Evolutionary conservation across 2,888 invertebrate species (phyloP).

Genomic region (Leptinotarsa tumamoca): DNA sequence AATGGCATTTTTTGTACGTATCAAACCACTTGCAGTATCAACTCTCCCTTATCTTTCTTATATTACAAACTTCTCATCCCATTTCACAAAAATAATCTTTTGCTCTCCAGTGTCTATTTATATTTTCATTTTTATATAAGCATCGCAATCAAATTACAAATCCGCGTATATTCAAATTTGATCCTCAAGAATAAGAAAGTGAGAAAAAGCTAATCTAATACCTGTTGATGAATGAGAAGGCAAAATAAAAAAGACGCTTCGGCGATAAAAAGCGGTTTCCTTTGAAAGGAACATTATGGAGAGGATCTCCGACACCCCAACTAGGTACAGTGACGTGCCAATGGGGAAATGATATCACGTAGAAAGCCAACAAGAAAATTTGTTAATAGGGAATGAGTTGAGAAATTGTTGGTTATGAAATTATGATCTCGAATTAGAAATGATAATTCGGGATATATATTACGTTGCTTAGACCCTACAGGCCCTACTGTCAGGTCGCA

Average conservation of each 20-base stretch:
- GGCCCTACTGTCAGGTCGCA: too few relatives aligned
- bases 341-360: background rate
- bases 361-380: too few relatives aligned
- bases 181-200: conserved; percentile 41
- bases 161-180: conserved; percentile 39
- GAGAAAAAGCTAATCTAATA: conserved; percentile 58
- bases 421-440: too few relatives aligned
- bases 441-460: too few relatives aligned
- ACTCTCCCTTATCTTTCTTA: too few relatives aligned
- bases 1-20: too few relatives aligned
- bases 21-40: too few relatives aligned
- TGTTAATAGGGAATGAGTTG: too few relatives aligned
- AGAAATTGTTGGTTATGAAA: too few relatives aligned
- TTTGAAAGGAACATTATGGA: conserved; percentile 54
- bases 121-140: conserved; percentile 31
- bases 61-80: background rate
- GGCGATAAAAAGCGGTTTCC: conserved; percentile 57
- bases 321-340: conserved; percentile 33
- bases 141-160: conserved; percentile 36
- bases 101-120: background rate
- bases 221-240: conserved; percentile 58
- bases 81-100: background rate
- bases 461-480: too few relatives aligned
- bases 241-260: conserved; percentile 53
- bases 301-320: conserved; percentile 53